Evolutionary conservation across 2,797 vertebrate species (phyloP).

Genomic region (Acanthornis magna): DNA sequence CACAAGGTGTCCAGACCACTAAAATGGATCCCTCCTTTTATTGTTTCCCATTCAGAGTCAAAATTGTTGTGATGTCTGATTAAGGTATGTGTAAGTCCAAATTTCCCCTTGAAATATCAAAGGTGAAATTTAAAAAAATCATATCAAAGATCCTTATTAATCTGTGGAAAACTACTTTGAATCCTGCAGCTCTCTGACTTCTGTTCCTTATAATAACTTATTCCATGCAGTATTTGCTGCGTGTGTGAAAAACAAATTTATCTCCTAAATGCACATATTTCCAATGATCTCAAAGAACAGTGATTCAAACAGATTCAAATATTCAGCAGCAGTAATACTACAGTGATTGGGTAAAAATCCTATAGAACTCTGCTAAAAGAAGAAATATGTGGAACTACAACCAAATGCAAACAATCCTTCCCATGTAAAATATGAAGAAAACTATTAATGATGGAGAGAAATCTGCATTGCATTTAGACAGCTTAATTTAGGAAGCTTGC

Average conservation of each 20-base stretch:
- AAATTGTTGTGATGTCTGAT: not conserved
- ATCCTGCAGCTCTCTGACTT: slow-evolving; percentile 1
- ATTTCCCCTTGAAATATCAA: not conserved
- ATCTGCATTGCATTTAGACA: not conserved
- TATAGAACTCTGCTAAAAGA: not conserved
- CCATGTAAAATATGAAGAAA: not conserved
- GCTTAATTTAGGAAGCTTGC: slow-evolving; percentile 49
- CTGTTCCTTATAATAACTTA: not conserved
- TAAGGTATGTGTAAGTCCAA: not conserved
- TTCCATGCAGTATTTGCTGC: not conserved
- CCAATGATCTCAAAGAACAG: slow-evolving; percentile 13
- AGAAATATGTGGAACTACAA: not conserved
- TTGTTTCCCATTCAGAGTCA: not conserved
- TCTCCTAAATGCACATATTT: slow-evolving; percentile 3
- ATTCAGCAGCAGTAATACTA: not conserved
- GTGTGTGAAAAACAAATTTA: slow-evolving; percentile 26
- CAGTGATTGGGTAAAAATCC: not conserved
- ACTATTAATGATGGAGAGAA: not conserved
- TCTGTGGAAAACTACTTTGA: not conserved
- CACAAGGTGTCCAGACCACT: not conserved
- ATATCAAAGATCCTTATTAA: not conserved
- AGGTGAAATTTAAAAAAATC: not conserved
- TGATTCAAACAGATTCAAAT: not conserved
- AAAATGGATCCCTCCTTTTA: not conserved
- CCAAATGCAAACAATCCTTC: not conserved